Evolutionary conservation across 2,113 vertebrate genomes (phyloP).

Genomic region (Chaenogobius annularis): DNA sequence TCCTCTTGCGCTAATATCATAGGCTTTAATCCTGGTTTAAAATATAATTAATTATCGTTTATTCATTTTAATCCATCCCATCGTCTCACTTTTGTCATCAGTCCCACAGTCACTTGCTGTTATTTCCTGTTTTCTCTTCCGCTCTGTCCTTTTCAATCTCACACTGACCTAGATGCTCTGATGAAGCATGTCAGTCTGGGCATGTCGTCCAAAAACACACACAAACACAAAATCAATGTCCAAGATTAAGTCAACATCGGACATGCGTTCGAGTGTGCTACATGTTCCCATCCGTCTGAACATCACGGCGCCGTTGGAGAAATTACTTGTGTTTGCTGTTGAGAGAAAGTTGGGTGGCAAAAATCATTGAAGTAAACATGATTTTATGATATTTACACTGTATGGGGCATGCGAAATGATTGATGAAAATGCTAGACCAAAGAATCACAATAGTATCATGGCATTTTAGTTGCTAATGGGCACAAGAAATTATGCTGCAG

Average conservation of each 20-base stretch:
- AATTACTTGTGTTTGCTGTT: constrained; percentile 23
- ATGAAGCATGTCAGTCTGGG: constrained; percentile 64
- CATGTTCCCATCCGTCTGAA: constrained; percentile 54
- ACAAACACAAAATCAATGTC: constrained; percentile 25
- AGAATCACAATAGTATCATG: not conserved
- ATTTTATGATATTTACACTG: not conserved
- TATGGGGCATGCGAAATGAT: not conserved
- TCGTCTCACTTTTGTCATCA: constrained; percentile 27
- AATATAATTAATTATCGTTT: constrained; percentile 9
- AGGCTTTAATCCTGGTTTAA: not conserved
- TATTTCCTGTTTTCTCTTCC: not conserved
- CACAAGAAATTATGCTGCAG: too few relatives aligned
- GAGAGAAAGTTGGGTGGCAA: constrained; percentile 7
- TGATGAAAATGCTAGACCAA: not conserved
- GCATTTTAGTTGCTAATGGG: too few relatives aligned
- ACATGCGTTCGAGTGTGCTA: constrained; percentile 50
- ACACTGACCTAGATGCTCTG: constrained; percentile 69
- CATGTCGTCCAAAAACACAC: constrained; percentile 56
- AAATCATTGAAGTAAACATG: not conserved
- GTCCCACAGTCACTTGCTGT: constrained; percentile 29
- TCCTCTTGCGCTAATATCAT: too few relatives aligned
- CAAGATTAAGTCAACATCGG: constrained; percentile 52
- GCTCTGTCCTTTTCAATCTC: constrained; percentile 36
- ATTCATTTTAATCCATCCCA: constrained; percentile 37
- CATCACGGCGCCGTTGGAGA: constrained; percentile 42